Evolutionary conservation across 2,113 vertebrate genomes (phyloP), one percentile per base, ranked within the genome.

Genomic region (Colossoma macropomum): DNA sequence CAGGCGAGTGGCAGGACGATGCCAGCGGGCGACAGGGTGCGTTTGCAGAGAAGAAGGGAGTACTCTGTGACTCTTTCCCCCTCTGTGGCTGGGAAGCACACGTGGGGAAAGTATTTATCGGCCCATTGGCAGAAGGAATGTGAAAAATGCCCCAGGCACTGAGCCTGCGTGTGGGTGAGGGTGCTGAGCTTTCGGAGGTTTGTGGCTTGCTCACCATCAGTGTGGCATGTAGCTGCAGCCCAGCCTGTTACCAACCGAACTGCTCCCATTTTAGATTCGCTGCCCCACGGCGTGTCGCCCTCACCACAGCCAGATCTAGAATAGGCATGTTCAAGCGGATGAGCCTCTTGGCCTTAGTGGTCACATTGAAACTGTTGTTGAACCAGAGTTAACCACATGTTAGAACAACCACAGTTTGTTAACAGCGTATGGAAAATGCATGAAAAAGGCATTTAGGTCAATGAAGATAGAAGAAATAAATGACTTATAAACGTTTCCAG

Each of bases 81-180:
- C 52, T 32, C 70, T 66, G 34, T 66, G 38, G 68, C 70, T 34
- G 93, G 93, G 93, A 94, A 95, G 93, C 94, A 94, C 95, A 96
- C 95, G 93, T 95, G 95, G 95, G 94, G 94, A 96, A 96, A 95
- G 95, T 96, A 96, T 96, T 96, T 96, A 95, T 96, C 96, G 95
- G 94, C 93, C 96, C 95, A 96, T 96, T 96, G 96, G 95, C 94
- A 94, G 93, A 91, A 95, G 95, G 95, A 97, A 97, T 96, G 95
- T 95, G 89, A 96, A 96, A 96, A 96, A 96, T 97, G 95, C 95
- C 95, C 95, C 65, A 95, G 94, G 93, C 94, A 93, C 95, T 91
- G 93, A 91, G 93, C 92, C 90, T 94, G 93, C 93, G 92, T 94
- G 93, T 93, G 95, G 95, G 94, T 94, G 95, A 89, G 90, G 93